Base-by-base conservation (phyloP, 2,113 vertebrate species). In the Cisticola juncidis region DNA sequence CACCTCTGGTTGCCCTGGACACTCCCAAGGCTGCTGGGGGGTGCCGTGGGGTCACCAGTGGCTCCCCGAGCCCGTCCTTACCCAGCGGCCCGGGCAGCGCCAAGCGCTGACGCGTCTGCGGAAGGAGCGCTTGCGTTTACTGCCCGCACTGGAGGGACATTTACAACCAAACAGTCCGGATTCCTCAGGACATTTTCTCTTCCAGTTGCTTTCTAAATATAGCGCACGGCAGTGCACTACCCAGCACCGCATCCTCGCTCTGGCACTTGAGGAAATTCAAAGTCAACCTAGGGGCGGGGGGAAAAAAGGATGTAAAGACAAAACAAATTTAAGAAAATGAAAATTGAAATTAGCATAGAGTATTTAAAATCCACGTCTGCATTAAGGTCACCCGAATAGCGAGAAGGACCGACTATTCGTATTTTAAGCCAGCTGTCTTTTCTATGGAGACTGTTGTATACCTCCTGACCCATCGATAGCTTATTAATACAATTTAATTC, bases 401-500 rank as follows among this genome's bases (percentile, higher is more conserved):
- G 56, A 80, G 71, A 65, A 87, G 89, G 81, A 79, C 54, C 42
- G 35, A 24, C 62, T 66, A 40, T 69, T 86, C 57, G 23, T 92
- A 44, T 91, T 94, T 94, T 83, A 94, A 96, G 97, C 62, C 33
- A 79, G 38, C 64, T 66, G 87, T 68, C 82, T 97, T 96, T 96
- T 97, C 97, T 95, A 72, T 58, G 73, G 94, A 96, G 91, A 92
- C 92, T 57, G 90, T 97, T 97, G 92, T 94, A 97, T 97, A 86
- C 89, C 90, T 97, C 85, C 94, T 96, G 95, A 91, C 94, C 96
- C 93, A 94, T 83, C 89, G 96, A 96, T 60, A 96, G 96, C 95
- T 95, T 96, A 96, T 98, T 98, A 98, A 94, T 96, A 97, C 97
- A 97, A 97, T 96, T 98, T 98, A 98, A 97, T 98, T 98, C 97